phyloP scores from a whole-genome alignment of 2,113 vertebrate species.

The Pachycephala philippinensis region DNA sequence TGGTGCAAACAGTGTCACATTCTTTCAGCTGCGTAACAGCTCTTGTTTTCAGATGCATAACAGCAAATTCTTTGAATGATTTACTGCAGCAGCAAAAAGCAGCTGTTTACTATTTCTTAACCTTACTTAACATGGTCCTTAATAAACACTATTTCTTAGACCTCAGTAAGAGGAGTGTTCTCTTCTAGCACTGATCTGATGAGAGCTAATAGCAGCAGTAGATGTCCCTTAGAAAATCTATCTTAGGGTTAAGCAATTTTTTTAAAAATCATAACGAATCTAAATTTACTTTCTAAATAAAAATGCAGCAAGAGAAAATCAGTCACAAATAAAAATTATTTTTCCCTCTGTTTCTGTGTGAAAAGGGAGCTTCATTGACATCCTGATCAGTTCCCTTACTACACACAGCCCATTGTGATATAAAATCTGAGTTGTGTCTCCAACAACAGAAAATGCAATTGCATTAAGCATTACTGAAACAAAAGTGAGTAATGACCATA shows the following conservation, averaged over 20 bases:
- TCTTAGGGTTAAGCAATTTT: not conserved
- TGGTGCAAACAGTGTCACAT: not conserved
- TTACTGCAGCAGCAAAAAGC: not conserved
- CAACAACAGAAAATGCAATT: not conserved
- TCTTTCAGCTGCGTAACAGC: not conserved
- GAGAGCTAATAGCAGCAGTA: not conserved
- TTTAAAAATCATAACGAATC: not conserved
- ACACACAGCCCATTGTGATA: not conserved
- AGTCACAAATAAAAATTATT: not conserved
- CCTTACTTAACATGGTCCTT: not conserved
- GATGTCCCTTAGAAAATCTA: not conserved
- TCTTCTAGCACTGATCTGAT: not conserved
- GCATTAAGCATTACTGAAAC: not conserved
- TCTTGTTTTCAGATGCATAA: not conserved
- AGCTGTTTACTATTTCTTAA: not conserved
- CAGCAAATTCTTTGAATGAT: conserved; percentile 7
- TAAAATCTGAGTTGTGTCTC: not conserved
- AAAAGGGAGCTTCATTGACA: not conserved
- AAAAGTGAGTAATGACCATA: not conserved
- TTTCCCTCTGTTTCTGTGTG: not conserved
- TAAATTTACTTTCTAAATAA: not conserved
- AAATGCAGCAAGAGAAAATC: not conserved
- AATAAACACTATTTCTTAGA: not conserved
- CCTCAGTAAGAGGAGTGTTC: not conserved
- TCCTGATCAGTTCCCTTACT: not conserved